Evolutionary conservation across 2,113 vertebrate species (phyloP).

Genomic region (Eudorcas thomsonii): DNA sequence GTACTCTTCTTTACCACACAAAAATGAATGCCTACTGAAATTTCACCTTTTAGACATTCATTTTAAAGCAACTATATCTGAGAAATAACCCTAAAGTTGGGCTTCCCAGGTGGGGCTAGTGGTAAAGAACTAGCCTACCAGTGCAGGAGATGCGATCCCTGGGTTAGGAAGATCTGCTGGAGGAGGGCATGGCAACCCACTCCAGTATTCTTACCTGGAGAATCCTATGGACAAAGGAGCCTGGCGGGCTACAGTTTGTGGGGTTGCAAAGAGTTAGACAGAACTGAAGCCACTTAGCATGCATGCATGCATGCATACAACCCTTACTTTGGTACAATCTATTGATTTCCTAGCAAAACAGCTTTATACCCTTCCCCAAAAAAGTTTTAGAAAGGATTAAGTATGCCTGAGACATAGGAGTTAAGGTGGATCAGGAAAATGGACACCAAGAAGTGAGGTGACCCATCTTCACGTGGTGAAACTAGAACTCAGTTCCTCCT

Average conservation of each 20-base stretch:
- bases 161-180: not conserved
- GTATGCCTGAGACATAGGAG: not conserved
- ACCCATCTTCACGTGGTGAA: accelerated
- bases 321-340: not conserved
- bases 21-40: not conserved
- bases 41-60: not conserved
- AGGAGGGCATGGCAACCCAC: not conserved
- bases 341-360: not conserved
- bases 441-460: not conserved
- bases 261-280: not conserved
- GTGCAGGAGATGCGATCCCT: not conserved
- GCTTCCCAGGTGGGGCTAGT: not conserved
- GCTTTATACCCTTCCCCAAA: not conserved
- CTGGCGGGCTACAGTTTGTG: not conserved
- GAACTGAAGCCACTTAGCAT: not conserved
- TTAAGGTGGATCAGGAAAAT: not conserved
- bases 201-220: not conserved
- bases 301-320: not conserved
- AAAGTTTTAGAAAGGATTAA: not conserved
- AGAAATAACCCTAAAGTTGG: not conserved
- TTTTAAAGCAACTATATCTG: not conserved
- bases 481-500: not conserved
- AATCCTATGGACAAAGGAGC: not conserved
- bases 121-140: not conserved
- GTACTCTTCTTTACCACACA: not conserved